These are phyloP conservation scores for Lagodon rhomboides DNA, from an alignment of 2,797 vertebrate species.

Conservation along the genomic window DNA sequence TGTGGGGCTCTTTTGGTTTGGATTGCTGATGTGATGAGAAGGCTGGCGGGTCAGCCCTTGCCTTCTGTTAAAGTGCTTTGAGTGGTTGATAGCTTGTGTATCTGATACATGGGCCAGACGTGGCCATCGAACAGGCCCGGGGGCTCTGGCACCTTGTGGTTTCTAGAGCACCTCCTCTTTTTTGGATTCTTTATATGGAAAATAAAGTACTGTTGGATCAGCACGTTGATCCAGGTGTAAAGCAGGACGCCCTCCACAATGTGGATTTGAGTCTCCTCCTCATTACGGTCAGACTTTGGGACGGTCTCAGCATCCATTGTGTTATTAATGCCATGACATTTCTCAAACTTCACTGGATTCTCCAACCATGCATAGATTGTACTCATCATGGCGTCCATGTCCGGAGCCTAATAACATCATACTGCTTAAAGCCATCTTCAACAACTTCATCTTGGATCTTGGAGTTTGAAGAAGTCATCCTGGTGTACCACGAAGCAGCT, in stretches of 20 bases:
- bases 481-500: constrained; percentile 95
- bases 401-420: constrained; percentile 93
- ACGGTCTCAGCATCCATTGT: constrained; percentile 85
- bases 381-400: constrained; percentile 96
- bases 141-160: constrained; percentile 92
- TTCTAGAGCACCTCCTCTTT: constrained; percentile 93
- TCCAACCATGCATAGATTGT: constrained; percentile 92
- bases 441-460: constrained; percentile 94
- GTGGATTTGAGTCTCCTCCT: constrained; percentile 89
- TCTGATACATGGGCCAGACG: constrained; percentile 95
- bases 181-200: constrained; percentile 96
- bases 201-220: constrained; percentile 93
- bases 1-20: too few species aligned
- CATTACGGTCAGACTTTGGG: constrained; percentile 73
- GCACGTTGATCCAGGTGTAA: constrained; percentile 93
- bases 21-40: too few species aligned
- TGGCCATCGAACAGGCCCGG: constrained; percentile 94
- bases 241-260: constrained; percentile 95
- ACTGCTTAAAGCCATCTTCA: constrained; percentile 97
- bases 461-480: constrained; percentile 96
- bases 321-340: constrained; percentile 93
- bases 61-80: too few species aligned
- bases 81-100: too few species aligned
- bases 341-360: constrained; percentile 94
- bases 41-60: too few species aligned